Evolutionary conservation across 1,140 invertebrate genomes (phyloP).

Genomic region (Caenorhabditis remanei): DNA sequence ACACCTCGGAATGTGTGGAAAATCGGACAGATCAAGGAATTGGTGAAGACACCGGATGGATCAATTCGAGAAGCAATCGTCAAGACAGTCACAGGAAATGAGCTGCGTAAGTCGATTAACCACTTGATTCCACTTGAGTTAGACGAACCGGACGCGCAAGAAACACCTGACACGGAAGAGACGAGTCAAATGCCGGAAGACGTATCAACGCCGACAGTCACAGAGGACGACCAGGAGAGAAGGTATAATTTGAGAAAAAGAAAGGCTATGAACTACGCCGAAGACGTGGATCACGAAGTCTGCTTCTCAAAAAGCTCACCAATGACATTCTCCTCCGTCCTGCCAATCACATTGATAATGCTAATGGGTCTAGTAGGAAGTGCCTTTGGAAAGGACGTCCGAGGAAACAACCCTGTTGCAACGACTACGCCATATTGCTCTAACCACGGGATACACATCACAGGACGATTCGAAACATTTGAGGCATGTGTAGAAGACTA

Average conservation of each 20-base stretch:
- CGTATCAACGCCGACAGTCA: too few relatives aligned
- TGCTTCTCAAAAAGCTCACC: not conserved
- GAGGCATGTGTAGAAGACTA: conserved; percentile 9
- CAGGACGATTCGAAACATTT: not conserved
- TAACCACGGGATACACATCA: not conserved
- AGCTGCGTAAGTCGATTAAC: not conserved
- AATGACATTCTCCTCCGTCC: not conserved
- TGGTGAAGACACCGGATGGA: not conserved
- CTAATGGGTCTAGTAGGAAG: not conserved
- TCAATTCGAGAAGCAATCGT: not conserved
- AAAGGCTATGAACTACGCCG: not conserved
- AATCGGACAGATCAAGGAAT: not conserved
- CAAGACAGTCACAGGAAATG: not conserved
- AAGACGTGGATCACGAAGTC: not conserved
- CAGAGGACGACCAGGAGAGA: too few relatives aligned
- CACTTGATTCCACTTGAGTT: not conserved
- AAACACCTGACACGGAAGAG: not conserved
- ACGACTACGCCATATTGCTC: not conserved
- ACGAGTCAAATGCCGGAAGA: too few relatives aligned
- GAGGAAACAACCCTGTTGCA: not conserved
- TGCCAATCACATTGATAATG: not conserved
- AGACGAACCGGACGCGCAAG: not conserved
- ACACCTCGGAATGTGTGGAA: not conserved
- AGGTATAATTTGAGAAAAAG: not conserved
- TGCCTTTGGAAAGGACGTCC: not conserved